Conservation (phyloP, 1,140 invertebrate genomes). For the Sminthurides bifidus region DNA sequence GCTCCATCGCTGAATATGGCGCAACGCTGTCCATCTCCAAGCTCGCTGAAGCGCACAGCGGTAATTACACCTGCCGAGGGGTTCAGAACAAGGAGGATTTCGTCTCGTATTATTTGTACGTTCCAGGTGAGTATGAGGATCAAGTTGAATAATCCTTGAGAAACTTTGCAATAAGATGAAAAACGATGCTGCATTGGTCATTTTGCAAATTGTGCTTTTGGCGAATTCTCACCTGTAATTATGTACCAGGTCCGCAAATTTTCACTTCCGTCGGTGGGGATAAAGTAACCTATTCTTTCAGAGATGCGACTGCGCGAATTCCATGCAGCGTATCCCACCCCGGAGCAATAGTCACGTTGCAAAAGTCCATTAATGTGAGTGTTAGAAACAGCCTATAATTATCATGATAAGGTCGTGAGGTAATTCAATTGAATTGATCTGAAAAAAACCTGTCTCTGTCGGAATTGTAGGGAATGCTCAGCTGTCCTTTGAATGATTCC, state of each 20-base stretch:
- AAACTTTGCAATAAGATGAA: too few relatives aligned
- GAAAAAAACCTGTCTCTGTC: too few relatives aligned
- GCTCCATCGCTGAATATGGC: background rate
- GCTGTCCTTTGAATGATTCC: background rate
- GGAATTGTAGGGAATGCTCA: background rate
- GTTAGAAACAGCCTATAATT: background rate
- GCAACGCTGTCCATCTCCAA: background rate
- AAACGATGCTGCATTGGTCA: too few relatives aligned
- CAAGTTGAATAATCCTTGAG: too few relatives aligned
- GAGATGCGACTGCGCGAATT: background rate
- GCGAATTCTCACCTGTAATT: too few relatives aligned
- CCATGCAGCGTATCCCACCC: background rate
- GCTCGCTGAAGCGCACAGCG: background rate
- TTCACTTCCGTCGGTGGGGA: background rate
- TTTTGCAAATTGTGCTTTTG: too few relatives aligned
- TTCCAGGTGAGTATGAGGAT: background rate
- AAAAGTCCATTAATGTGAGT: background rate
- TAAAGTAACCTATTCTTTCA: background rate
- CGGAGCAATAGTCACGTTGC: background rate
- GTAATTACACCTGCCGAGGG: slow-evolving; percentile 4
- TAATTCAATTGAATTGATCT: too few relatives aligned
- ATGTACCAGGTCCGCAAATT: background rate
- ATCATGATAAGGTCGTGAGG: too few relatives aligned
- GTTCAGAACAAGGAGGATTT: background rate
- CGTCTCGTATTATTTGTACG: background rate